Base-by-base conservation (phyloP, 2,113 vertebrate species). In the Rhipidura dahli region DNA sequence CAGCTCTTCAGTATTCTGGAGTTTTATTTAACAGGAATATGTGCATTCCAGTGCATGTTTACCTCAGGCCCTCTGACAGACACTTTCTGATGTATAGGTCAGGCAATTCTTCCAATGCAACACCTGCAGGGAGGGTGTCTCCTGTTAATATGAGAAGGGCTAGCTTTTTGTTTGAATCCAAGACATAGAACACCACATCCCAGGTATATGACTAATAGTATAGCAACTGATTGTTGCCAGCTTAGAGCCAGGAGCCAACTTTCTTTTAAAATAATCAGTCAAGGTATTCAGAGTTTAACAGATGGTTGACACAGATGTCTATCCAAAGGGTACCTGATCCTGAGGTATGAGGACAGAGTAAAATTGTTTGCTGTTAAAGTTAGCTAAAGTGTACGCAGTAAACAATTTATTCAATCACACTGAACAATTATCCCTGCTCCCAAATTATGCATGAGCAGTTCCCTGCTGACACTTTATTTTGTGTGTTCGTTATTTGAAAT, bases 401-500 rank as follows among this genome's bases (percentile, higher is more conserved):
- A 92, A 89, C 77, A 82, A 72, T 87, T 82, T 94, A 85, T 89
- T 81, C 69, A 49, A 15, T 84, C 84, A 59, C 56, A 45, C 26
- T n/a, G 68, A 63, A 86, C 87, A 83, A 44, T 89, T 91, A 89
- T 76, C 45, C 28, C 40, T 57, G 51, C 57, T 94, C 53, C 81
- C 8, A 7, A 89, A 72, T 86, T 47, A 77, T 31, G 27, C 3
- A 4, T 19, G 83, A 95, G 69, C 84, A 42, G 33, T n/a, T 91
- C 86, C 75, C 83, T 94, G 83, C 64, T 90, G 94, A 85, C 87
- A 64, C 30, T 82, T 70, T 91, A 47, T 89, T 91, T 89, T 75
- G 49, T 40, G n/a, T 40, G 40, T 71, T 90, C 72, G 39, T 90
- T 90, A 84, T 90, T 81, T 89, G 47, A 78, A 91, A 89, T 72